These are phyloP conservation scores for Octopus sinensis DNA, from an alignment of 1,140 invertebrate species.

Conservation along the genomic window DNA sequence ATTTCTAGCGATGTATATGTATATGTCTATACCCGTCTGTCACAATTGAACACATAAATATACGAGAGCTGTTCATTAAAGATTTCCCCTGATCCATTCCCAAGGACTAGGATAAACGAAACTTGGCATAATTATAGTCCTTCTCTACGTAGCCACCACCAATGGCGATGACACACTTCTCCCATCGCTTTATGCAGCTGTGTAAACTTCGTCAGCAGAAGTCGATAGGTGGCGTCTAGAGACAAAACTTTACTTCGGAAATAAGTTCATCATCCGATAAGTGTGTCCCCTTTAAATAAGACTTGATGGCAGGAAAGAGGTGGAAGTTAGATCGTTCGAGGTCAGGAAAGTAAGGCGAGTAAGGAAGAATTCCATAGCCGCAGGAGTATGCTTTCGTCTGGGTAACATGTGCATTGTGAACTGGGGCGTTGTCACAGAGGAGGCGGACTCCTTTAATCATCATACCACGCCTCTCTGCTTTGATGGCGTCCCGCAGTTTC, in stretches of 20 bases:
- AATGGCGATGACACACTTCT: background rate
- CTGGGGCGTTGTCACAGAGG: background rate
- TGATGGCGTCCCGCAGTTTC: background rate
- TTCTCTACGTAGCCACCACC: background rate
- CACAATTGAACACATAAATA: too few species aligned
- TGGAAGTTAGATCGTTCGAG: constrained; percentile 1
- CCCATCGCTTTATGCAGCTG: constrained; percentile 3
- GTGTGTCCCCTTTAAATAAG: background rate
- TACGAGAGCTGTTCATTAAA: too few species aligned
- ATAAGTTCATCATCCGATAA: constrained; percentile 1
- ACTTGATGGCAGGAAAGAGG: background rate
- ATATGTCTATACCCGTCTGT: too few species aligned
- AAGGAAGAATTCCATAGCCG: constrained; percentile 7
- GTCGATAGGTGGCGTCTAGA: background rate
- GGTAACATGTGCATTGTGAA: background rate
- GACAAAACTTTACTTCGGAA: background rate
- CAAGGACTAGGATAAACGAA: constrained; percentile 4
- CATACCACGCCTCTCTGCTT: constrained; percentile 3
- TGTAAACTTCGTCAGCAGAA: background rate
- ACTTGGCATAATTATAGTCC: background rate
- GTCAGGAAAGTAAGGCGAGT: background rate
- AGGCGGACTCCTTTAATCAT: background rate
- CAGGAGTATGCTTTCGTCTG: background rate
- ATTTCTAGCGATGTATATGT: too few species aligned
- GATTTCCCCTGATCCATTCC: background rate